Percentiles rank a stretch among this genome's conserved stretches.
These are phyloP conservation scores for Gonocerus acuteangulatus DNA, from an alignment of 2,888 invertebrate genomes.

Conservation along the genomic window DNA sequence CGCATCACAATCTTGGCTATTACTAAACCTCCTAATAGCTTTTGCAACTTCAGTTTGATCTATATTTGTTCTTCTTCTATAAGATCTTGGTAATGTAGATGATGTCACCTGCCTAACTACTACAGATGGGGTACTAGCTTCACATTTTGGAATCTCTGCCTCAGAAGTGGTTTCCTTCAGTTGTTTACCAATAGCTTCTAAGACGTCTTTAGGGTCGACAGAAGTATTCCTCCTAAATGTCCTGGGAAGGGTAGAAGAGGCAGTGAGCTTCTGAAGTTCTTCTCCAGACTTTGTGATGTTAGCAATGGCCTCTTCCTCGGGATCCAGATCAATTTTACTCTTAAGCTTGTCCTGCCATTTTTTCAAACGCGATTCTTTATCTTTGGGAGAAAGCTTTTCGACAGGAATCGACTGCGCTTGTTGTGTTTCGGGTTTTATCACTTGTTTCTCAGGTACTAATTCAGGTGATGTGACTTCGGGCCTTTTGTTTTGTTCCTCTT, in stretches of 20 bases:
- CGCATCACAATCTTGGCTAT: conserved; percentile 16
- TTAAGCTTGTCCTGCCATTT: conserved; percentile 65
- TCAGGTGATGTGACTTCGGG: conserved; percentile 41
- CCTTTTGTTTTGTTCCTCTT: conserved; percentile 39
- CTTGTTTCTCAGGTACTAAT: conserved; percentile 49
- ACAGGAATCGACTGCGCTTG: conserved; percentile 52
- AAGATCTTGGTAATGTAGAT: conserved; percentile 43
- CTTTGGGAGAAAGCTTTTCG: conserved; percentile 43
- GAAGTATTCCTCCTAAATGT: conserved; percentile 55
- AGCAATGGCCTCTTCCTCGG: conserved; percentile 42
- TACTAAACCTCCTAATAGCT: conserved; percentile 35
- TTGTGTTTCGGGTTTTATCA: conserved; percentile 48
- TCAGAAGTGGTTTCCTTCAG: conserved; percentile 43
- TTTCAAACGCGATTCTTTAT: conserved; percentile 55
- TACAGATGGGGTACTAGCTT: conserved; percentile 3
- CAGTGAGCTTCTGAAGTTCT: conserved; percentile 46
- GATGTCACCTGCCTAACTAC: conserved; percentile 38
- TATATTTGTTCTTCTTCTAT: conserved; percentile 43
- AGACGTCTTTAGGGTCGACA: conserved; percentile 62
- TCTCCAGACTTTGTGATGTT: conserved; percentile 44
- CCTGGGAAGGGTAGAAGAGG: conserved; percentile 42
- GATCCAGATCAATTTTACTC: conserved; percentile 39
- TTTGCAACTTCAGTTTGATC: conserved; percentile 45
- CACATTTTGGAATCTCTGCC: conserved; percentile 40
- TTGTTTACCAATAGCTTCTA: conserved; percentile 57